These are phyloP conservation scores for Pipistrellus nathusii DNA, from an alignment of 2,797 vertebrate genomes.

Conservation along the genomic window DNA sequence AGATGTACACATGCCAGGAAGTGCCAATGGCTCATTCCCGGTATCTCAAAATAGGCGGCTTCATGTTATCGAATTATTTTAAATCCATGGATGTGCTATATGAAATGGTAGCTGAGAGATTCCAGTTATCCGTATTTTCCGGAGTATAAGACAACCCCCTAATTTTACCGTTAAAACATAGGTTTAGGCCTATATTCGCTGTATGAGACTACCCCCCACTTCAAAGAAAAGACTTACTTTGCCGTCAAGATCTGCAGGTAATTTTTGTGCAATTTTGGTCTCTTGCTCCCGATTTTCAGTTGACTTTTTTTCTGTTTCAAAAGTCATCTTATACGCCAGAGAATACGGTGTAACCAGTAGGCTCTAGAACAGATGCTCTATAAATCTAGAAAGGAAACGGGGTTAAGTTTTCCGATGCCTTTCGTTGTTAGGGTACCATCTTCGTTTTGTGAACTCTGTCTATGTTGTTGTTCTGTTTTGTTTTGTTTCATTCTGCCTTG, in stretches of 20 bases:
- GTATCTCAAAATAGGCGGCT: not conserved
- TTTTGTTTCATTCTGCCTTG: too few relatives aligned
- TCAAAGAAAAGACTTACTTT: too few relatives aligned
- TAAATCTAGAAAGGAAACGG: not conserved
- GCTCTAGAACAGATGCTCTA: not conserved
- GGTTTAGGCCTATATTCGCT: too few relatives aligned
- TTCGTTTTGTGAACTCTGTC: not conserved
- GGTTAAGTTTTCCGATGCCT: not conserved
- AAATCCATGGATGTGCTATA: not conserved
- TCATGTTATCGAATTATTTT: not conserved
- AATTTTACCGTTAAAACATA: too few relatives aligned
- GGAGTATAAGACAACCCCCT: too few relatives aligned
- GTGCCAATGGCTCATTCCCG: not conserved
- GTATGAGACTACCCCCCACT: too few relatives aligned
- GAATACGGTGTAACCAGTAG: not conserved
- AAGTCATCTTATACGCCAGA: too few relatives aligned
- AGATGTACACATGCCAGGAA: fast-evolving
- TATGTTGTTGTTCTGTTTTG: too few relatives aligned
- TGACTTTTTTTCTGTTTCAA: too few relatives aligned
- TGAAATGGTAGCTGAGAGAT: not conserved
- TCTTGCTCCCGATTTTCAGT: too few relatives aligned
- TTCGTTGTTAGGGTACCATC: not conserved
- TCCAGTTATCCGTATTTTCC: not conserved
- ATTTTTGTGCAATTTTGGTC: too few relatives aligned
- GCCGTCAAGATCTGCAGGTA: too few relatives aligned